These are phyloP conservation scores for Platalea minor DNA, from an alignment of 2,797 vertebrate genomes.

Conservation along the genomic window DNA sequence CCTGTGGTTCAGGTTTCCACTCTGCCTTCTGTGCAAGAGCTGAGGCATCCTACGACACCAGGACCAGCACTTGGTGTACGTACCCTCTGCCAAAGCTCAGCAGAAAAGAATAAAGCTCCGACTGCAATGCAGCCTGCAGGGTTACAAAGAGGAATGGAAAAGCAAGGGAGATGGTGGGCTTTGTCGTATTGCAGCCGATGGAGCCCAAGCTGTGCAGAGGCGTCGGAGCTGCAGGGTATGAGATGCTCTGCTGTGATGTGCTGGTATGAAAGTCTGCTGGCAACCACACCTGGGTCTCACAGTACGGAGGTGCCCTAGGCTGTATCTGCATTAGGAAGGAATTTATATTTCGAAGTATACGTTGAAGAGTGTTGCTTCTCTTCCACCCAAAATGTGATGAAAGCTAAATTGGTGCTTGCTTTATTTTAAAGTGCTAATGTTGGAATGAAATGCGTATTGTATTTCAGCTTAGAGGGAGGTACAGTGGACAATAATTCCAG, in stretches of 20 bases:
- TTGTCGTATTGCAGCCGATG: rapidly evolving
- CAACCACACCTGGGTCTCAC: not conserved
- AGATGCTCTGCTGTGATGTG: not conserved
- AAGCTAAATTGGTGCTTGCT: not conserved
- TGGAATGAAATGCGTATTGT: not conserved
- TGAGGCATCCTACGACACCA: not conserved
- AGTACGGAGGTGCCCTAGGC: not conserved
- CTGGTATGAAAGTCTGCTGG: not conserved
- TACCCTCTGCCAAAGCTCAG: not conserved
- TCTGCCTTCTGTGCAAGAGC: not conserved
- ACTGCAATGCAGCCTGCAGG: not conserved
- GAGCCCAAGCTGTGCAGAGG: not conserved
- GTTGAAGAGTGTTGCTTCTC: not conserved
- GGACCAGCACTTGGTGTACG: not conserved
- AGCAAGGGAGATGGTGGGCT: not conserved
- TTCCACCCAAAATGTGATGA: not conserved
- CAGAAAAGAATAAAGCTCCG: not conserved
- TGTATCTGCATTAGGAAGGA: not conserved
- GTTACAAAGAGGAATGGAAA: not conserved
- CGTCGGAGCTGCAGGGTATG: not conserved
- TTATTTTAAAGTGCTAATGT: not conserved
- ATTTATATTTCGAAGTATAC: not conserved
- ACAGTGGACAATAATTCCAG: slow-evolving; percentile 21
- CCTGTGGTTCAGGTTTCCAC: not conserved
- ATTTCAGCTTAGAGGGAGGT: not conserved